Percentiles rank a stretch among this genome's conserved stretches.
These are phyloP conservation scores for Eciton burchellii DNA, from an alignment of 1,140 invertebrate genomes.

Conservation along the genomic window DNA sequence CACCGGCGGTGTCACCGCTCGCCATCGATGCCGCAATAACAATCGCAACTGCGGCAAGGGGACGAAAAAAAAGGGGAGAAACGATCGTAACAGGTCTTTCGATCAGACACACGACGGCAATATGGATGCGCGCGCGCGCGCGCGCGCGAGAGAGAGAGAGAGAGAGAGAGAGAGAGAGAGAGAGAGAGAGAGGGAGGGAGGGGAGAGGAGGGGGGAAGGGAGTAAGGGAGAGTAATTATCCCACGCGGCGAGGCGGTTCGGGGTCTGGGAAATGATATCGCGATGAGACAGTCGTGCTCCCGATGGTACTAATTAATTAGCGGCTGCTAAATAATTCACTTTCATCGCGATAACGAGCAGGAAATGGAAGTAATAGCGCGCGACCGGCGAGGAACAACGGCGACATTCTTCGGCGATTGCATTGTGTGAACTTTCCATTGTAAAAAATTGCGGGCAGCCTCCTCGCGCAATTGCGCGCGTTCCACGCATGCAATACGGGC, in stretches of 20 bases:
- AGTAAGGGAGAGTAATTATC: conserved; percentile 58
- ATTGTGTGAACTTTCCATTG: conserved; percentile 12
- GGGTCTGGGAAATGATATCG: conserved; percentile 63
- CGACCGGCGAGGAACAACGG: conserved; percentile 29
- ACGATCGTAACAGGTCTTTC: conserved; percentile 26
- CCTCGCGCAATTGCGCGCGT: background rate
- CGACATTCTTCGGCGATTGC: conserved; percentile 25
- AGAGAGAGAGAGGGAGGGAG: no score
- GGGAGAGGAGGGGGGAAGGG: no score
- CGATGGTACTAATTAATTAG: conserved; percentile 69
- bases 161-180: no score
- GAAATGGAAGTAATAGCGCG: conserved; percentile 44
- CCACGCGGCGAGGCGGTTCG: conserved; percentile 27
- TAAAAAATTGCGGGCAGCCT: background rate
- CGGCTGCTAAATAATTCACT: conserved; percentile 65
- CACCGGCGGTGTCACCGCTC: background rate
- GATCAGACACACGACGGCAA: conserved; percentile 54
- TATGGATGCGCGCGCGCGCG: conserved; percentile 34
- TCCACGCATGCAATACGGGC: background rate
- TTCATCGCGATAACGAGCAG: conserved; percentile 65
- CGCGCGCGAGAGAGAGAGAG: no score
- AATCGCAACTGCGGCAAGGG: background rate
- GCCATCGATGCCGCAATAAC: conserved; percentile 26
- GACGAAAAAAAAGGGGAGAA: background rate
- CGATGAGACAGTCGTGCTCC: conserved; percentile 11